Conservation (phyloP, 1,140 invertebrate genomes). For the Drosophila rufa region DNA sequence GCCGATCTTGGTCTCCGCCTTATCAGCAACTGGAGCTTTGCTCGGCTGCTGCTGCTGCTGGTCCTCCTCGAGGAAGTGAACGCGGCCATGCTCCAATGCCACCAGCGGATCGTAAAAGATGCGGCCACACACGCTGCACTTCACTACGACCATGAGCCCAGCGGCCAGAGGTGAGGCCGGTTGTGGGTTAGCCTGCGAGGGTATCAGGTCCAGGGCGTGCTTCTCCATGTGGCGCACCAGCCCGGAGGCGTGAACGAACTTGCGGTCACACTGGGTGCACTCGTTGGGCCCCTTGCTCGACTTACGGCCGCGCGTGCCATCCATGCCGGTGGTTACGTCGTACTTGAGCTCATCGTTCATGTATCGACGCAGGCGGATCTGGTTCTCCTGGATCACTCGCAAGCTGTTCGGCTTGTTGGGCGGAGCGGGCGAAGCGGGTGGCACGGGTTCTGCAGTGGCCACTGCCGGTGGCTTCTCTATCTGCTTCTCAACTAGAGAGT, state of each 20-base stretch:
- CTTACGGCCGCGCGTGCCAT: slow-evolving; percentile 47
- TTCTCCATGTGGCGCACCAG: slow-evolving; percentile 83
- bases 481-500: neutral
- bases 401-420: slow-evolving; percentile 36
- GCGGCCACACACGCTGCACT: slow-evolving; percentile 72
- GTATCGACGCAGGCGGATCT: slow-evolving; percentile 70
- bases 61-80: slow-evolving; percentile 31
- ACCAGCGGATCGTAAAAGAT: slow-evolving; percentile 61
- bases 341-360: slow-evolving; percentile 79
- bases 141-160: slow-evolving; percentile 54
- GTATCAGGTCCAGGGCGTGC: slow-evolving; percentile 74
- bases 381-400: slow-evolving; percentile 69
- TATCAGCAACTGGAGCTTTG: neutral
- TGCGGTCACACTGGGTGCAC: slow-evolving; percentile 79
- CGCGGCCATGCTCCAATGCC: slow-evolving; percentile 54
- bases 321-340: slow-evolving; percentile 50
- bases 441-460: neutral
- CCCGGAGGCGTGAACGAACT: slow-evolving; percentile 81
- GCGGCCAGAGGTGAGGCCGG: slow-evolving; percentile 13
- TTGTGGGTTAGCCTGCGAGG: slow-evolving; percentile 31
- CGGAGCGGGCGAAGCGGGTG: neutral
- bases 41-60: neutral
- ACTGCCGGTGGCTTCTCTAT: neutral
- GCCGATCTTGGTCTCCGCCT: neutral
- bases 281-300: slow-evolving; percentile 61